Evolutionary conservation across 2,888 invertebrate genomes (phyloP), one percentile per base, ranked within the genome.

Genomic region (Troglohyphantes excavatus): DNA sequence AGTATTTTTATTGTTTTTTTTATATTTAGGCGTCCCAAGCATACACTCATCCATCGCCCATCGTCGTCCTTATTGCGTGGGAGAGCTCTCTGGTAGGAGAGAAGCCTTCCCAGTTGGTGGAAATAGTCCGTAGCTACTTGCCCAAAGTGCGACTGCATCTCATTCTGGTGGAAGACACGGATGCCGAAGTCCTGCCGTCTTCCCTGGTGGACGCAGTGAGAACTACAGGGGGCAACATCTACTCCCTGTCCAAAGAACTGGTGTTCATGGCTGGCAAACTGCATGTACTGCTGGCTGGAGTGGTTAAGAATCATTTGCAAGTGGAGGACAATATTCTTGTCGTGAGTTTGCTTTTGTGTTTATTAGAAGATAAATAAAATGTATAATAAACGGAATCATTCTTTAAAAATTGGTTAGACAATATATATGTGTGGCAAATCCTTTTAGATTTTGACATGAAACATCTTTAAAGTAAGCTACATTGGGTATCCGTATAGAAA

Each of bases 291-390:
- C 53, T 84, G 26, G n/a, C 78, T 11, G 39, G 26, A 19, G 72
- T 70, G 21, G 70, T 72, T 19, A 78, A 63, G 27, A 84, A 21
- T 46, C 65, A 70, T 11, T 68, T 84, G 65, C 63, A 90, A 26
- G 43, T 83, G 11, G 83, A 90, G 27, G 84, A 90, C 23, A 79
- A 19, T 19, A 27, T 78, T 43, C 2, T 78, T 2, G 89, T 90
- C 43, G 89, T 90, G 70, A 78, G 86, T n/a, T 17, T 17, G 17
- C 11, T 21, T 21, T 53, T 65, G 21, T 73, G 5, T 23, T 11
- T 43, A 21, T 23, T 33, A 19, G 6, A n/a, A 7, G 13, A 39
- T 39, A n/a, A n/a, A n/a, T n/a, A n/a, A n/a, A n/a, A n/a, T n/a
- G n/a, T n/a, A n/a, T n/a, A n/a, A n/a, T n/a, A n/a, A n/a, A n/a